Base-by-base conservation (phyloP, 2,888 invertebrate genomes). In the Tuberolachnus salignus region DNA sequence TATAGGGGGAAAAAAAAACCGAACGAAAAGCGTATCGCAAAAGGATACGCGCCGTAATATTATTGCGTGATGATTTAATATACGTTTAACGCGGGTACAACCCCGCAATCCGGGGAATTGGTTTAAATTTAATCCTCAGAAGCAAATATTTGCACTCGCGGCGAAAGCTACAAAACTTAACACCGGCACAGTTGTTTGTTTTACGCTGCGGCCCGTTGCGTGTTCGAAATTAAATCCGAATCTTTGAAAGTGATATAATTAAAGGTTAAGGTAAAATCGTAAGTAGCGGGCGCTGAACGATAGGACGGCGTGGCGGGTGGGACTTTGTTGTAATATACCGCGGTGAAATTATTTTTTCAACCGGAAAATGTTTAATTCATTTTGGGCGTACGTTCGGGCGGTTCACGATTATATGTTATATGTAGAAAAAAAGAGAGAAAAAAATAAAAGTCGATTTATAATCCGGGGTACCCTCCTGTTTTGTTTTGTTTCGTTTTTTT, bases 181-280 rank as follows among this genome's bases (percentile, higher is more conserved):
- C 46, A 59, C 59, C 26, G 26, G 46, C n/a, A 6, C 6, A 34
- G 49, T 61, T 46, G 59, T 72, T 72, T 61, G 59, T 72, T 72
- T 61, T 61, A 34, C 6, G 59, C 59, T 72, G 71, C 14, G 59
- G 59, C 71, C 26, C 49, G 59, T n/a, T n/a, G n/a, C n/a, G 59
- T 72, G 59, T 72, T 72, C 46, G 19, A 72, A 46, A 72, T 72
- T 59, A 72, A 72, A 72, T 72, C 59, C 59, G 26, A 72, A 61
- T 72, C 71, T 72, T 72, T 72, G 26, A 59, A 72, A 72, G 71
- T 72, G 59, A 59, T 72, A 70, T 16, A 72, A 26, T 51, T 71
- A 72, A 71, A 59, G 71, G 71, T 61, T 46, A 72, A 72, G 34
- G 3, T 34, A 46, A 46, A 46, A 46, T 46, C 11, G 46, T 46